phyloP scores from a whole-genome alignment of 2,888 invertebrate species.

The Marronus borbonicus region DNA sequence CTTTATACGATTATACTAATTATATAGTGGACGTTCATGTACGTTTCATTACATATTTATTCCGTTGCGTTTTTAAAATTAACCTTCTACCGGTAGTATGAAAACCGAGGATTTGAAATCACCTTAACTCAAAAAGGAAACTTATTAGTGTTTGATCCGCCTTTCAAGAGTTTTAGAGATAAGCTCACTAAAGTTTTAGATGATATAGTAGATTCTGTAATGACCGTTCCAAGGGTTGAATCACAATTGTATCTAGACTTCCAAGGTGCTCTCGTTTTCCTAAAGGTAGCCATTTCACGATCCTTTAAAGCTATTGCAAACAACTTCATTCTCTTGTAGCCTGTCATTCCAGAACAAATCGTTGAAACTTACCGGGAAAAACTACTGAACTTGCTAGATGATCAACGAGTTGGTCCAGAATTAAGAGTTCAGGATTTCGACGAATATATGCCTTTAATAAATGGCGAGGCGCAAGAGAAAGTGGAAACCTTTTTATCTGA shows the following conservation, averaged over 20 bases:
- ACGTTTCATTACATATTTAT: constrained; percentile 54
- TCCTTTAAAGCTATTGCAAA: constrained; percentile 63
- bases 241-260: constrained; percentile 83
- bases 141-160: constrained; percentile 80
- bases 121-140: constrained; percentile 76
- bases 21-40: constrained; percentile 86
- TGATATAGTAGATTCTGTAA: constrained; percentile 82
- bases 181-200: constrained; percentile 81
- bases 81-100: constrained; percentile 70
- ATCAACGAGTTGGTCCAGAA: constrained; percentile 83
- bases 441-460: constrained; percentile 82
- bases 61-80: neutral
- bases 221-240: constrained; percentile 84
- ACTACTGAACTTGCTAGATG: constrained; percentile 78
- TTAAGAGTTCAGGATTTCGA: constrained; percentile 85
- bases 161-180: constrained; percentile 82
- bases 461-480: constrained; percentile 76
- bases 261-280: constrained; percentile 62
- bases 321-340: constrained; percentile 70
- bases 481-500: constrained; percentile 80
- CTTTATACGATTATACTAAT: constrained; percentile 83
- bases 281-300: constrained; percentile 61
- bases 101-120: constrained; percentile 80
- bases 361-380: constrained; percentile 76
- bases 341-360: constrained; percentile 82